Evolutionary conservation across 2,797 vertebrate genomes (phyloP), one percentile per base, ranked within the genome.

Genomic region (Malacoraja senta): DNA sequence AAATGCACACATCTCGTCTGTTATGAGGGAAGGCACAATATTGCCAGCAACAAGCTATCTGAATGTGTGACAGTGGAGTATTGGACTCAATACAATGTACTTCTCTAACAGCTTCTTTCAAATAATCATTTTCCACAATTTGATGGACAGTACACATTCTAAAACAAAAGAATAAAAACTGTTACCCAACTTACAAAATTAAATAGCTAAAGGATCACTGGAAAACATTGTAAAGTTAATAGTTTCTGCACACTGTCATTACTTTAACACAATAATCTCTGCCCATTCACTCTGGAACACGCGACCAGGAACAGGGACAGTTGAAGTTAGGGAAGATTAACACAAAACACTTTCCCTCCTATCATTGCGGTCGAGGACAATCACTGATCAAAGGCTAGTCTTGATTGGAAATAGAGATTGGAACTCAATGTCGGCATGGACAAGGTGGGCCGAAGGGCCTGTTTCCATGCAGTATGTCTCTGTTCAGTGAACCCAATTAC

Each of bases 11-110:
- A 0, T 93, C 86, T 0, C 92, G 95, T 29, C 61, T 61, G 7
- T 95, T 93, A 15, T 94, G 13, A 0, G 96, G 95, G 94, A 97
- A 96, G 12, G 96, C 96, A 1, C 95, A 96, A 93, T 76, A 93
- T 0, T 1, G 93, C 7, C 44, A 21, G 1, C 94, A 44, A 26
- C 96, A 96, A 0, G 95, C 95, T 3, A 96, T 95, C 93, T 96
- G 96, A 9, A 95, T 94, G 0, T 95, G 95, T 0, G 94, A 93
- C 0, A 94, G 95, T 0, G 95, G 19, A 81, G 93, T 53, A 12
- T 10, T 7, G 53, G 94, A 94, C 44, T 61, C 94, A 1, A 95
- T 93, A 93, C 94, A 53, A 63, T 10, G 93, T 0, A 93, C 95
- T 58, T 96, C 94, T 17, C 44, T 15, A 76, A 97, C 93, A 0